phyloP scores from a whole-genome alignment of 2,888 invertebrate species.

The Pteria penguin region DNA sequence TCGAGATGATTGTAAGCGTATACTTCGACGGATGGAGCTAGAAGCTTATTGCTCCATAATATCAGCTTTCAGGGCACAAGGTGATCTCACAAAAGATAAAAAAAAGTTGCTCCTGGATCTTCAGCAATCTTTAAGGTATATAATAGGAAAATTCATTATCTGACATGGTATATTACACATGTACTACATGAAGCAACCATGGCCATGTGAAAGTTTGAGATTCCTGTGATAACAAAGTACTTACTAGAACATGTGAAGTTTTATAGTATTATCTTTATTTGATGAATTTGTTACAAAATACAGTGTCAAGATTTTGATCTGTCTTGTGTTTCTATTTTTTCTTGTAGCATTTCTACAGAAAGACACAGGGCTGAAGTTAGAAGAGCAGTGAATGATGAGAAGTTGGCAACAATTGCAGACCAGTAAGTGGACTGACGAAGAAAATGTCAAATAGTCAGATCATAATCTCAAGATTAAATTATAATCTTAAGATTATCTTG shows the following conservation, averaged over 20 bases:
- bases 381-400: slow-evolving; percentile 94
- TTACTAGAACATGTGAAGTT: no score
- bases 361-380: slow-evolving; percentile 95
- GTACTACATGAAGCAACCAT: no score
- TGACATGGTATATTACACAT: no score
- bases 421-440: slow-evolving; percentile 83
- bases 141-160: no score
- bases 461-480: no score
- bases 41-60: slow-evolving; percentile 95
- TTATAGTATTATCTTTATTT: no score
- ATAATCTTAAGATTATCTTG: no score
- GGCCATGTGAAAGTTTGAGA: no score
- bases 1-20: slow-evolving; percentile 92
- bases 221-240: neutral
- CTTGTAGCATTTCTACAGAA: slow-evolving; percentile 92
- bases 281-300: no score
- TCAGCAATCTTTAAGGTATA: slow-evolving; percentile 84
- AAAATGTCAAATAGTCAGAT: no score
- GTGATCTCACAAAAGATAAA: slow-evolving; percentile 91
- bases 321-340: no score
- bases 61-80: slow-evolving; percentile 95
- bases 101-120: slow-evolving; percentile 91
- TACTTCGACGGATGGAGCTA: slow-evolving; percentile 91
- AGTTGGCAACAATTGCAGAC: slow-evolving; percentile 92
- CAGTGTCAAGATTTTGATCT: no score